Percentiles rank a stretch among this genome's conserved stretches.
phyloP scores from a whole-genome alignment of 2,888 invertebrate species.

The Pyrrhia umbra region DNA sequence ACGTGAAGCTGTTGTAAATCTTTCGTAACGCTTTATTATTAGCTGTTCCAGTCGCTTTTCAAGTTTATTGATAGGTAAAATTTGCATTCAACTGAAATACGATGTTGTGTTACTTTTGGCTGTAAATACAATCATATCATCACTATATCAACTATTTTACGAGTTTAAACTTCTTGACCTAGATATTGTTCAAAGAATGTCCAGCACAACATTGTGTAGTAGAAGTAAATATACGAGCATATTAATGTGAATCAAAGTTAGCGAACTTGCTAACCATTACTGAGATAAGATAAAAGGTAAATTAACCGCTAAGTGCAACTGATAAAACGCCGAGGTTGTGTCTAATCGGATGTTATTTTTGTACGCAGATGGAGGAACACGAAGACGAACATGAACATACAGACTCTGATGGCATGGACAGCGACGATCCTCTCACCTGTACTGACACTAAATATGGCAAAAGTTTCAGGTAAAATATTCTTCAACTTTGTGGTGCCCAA shows the following conservation, averaged over 20 bases:
- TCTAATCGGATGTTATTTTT: constrained; percentile 22
- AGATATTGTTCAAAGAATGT: constrained; percentile 1
- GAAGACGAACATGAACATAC: constrained; percentile 81
- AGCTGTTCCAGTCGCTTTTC: constrained; percentile 17
- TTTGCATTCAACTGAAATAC: constrained; percentile 5
- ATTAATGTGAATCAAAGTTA: constrained; percentile 27
- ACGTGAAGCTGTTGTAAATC: constrained; percentile 23
- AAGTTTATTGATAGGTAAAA: constrained; percentile 35
- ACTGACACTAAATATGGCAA: constrained; percentile 93
- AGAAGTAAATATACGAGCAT: constrained; percentile 18
- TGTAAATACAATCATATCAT: constrained; percentile 12
- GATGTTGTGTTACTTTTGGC: constrained; percentile 7
- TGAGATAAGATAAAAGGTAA: constrained; percentile 37
- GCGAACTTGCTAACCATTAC: constrained; percentile 32
- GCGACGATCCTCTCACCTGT: constrained; percentile 87
- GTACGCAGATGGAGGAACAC: constrained; percentile 81
- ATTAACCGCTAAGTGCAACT: constrained; percentile 16
- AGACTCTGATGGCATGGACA: constrained; percentile 84
- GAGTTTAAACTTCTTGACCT: not conserved
- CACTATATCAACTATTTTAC: not conserved
- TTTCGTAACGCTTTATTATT: constrained; percentile 16
- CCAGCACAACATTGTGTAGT: not conserved
- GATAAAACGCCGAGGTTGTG: constrained; percentile 15
- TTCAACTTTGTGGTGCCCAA: constrained; percentile 2
- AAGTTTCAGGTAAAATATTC: constrained; percentile 92